Base-by-base conservation (phyloP, 2,797 vertebrate species). In the Sternotherus odoratus region DNA sequence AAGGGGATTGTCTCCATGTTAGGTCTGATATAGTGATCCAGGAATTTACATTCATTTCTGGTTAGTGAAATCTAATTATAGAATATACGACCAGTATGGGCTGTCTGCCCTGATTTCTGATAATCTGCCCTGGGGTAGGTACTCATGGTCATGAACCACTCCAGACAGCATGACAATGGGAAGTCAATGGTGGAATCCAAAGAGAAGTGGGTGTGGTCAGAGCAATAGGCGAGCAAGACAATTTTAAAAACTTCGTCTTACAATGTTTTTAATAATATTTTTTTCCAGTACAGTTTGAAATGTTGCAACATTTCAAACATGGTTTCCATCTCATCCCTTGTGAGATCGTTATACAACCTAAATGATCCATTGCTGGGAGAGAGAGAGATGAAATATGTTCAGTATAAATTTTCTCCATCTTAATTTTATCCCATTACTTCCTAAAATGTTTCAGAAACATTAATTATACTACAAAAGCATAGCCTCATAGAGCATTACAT, bases 211-310 rank as follows among this genome's bases (percentile, higher is more conserved):
- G 53, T 1, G 72, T 48, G 2, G 0, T 43, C 63, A 81, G 17
- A 79, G 10, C 63, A 82, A 1, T 1, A 77, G 11, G 15, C 8
- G 3, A 87, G 13, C 28, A 53, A 17, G 0, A 3, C 0, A 3
- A 15, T 19, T 2, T 26, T 16, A 49, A 66, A 4, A 66, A 66
- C 26, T n/a, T 66, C 23, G 60, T 87, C 83, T 51, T 82, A 12
- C 4, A 57, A 8, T 3, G 53, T 23, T 2, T 12, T 2, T 54
- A 12, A 12, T 2, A 0, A 46, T 30, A 57, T 91, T 54, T 86
- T 86, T 11, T 78, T 36, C 36, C 6, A 48, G 5, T n/a, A 5
- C 1, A 57, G 43, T 30, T 77, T 46, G 7, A 87, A 57, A 82
- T 43, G 83, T 49, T 0, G 0, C 15, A 86, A 12, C 0, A n/a